These are phyloP conservation scores for Microtus ochrogaster DNA, from an alignment of 2,113 vertebrate species.

Conservation along the genomic window DNA sequence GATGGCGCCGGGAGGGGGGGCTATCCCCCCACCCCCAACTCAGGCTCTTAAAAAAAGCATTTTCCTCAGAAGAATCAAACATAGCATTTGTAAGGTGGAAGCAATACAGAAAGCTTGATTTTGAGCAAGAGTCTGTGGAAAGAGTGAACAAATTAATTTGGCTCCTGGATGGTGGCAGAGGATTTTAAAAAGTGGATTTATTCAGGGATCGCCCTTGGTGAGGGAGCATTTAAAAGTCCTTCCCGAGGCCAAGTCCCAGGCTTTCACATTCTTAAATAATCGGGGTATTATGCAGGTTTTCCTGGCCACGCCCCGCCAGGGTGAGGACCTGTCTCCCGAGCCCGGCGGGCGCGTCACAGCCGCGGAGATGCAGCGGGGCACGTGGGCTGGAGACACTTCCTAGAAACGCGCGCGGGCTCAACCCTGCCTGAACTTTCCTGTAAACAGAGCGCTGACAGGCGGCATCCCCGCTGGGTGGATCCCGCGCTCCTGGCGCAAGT, in stretches of 20 bases:
- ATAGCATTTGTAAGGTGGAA: background rate
- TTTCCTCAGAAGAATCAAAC: background rate
- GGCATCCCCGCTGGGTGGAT: slow-evolving; percentile 87
- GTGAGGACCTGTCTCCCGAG: background rate
- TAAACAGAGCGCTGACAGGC: slow-evolving; percentile 74
- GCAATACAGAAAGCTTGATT: background rate
- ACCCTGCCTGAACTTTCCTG: slow-evolving; percentile 86
- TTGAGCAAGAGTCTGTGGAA: background rate
- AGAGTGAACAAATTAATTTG: background rate
- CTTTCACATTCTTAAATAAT: background rate
- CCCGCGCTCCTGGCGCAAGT: slow-evolving; percentile 82
- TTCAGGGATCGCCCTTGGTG: slow-evolving; percentile 29
- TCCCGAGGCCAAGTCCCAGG: background rate
- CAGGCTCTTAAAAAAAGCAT: background rate
- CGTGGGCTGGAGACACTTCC: slow-evolving; percentile 81
- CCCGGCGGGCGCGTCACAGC: background rate
- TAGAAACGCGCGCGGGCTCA: slow-evolving; percentile 78
- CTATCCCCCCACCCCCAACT: background rate
- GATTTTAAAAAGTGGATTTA: background rate
- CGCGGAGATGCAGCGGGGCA: slow-evolving; percentile 72
- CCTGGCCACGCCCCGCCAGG: background rate
- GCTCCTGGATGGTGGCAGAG: background rate
- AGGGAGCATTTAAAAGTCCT: slow-evolving; percentile 13
- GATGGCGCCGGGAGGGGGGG: background rate
- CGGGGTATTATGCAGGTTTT: background rate